Conservation (phyloP, 2,113 vertebrate species). For the Crotalus helleri region DNA sequence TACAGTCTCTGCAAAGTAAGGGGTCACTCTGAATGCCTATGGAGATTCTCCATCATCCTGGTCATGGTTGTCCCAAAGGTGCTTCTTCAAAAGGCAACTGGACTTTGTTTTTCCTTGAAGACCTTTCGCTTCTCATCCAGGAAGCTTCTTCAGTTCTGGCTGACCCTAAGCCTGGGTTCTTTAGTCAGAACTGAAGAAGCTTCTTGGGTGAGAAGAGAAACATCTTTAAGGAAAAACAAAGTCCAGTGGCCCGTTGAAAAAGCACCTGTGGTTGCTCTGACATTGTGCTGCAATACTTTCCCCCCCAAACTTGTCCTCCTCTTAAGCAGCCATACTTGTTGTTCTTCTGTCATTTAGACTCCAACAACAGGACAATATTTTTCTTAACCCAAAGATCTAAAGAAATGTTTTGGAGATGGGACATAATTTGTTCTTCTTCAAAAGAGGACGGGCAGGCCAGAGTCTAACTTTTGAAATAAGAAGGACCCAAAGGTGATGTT, state of each 20-base stretch:
- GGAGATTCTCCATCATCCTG: not conserved
- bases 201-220: not conserved
- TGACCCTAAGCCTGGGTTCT: not conserved
- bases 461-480: not conserved
- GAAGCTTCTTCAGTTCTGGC: not conserved
- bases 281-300: not conserved
- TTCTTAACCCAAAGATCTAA: too few species aligned
- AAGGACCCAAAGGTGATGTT: not conserved
- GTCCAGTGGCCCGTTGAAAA: not conserved
- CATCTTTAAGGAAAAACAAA: not conserved
- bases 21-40: not conserved
- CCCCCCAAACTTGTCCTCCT: not conserved
- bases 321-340: not conserved
- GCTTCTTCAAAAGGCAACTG: not conserved
- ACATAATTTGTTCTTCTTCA: not conserved
- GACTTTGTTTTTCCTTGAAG: not conserved
- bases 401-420: not conserved
- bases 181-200: not conserved
- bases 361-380: too few species aligned
- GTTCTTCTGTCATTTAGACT: not conserved
- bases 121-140: not conserved
- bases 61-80: not conserved
- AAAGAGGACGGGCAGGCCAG: not conserved
- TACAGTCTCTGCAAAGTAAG: slow-evolving; percentile 95
- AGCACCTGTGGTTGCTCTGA: too few species aligned